A percentile compares a stretch with the other conserved stretches of the same genome.
Evolutionary conservation across 1,140 invertebrate genomes (phyloP).

Genomic region (Caenorhabditis briggsae): DNA sequence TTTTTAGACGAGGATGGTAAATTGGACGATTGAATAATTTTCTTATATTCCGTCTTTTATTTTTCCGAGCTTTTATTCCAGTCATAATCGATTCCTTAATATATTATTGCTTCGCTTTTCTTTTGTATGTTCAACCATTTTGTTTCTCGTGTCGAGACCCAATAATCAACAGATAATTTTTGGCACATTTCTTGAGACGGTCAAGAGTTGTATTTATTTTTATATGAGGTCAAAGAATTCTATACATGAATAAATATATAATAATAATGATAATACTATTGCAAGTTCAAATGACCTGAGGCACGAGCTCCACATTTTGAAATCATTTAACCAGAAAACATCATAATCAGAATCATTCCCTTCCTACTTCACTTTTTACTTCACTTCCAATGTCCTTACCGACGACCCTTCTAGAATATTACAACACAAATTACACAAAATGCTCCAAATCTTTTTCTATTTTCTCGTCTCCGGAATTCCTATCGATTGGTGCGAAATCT

Average conservation of each 20-base stretch:
- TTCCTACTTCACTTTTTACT: neutral
- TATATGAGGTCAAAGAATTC: neutral
- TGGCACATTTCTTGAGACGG: no score
- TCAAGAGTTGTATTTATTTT: conserved; percentile 10
- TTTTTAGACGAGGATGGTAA: conserved; percentile 60
- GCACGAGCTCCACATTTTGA: neutral
- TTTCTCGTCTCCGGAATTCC: conserved; percentile 4
- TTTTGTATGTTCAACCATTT: neutral
- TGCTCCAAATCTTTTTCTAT: neutral
- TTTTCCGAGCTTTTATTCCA: conserved; percentile 16
- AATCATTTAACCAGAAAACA: neutral
- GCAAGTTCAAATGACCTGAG: no score
- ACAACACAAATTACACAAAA: conserved; percentile 23
- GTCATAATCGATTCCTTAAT: conserved; percentile 37
- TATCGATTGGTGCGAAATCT: conserved; percentile 21
- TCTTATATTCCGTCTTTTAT: neutral
- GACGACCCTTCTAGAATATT: conserved; percentile 3
- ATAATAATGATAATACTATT: no score
- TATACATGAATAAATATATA: no score
- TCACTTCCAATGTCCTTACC: neutral
- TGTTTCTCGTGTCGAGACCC: conserved; percentile 12
- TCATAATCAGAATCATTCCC: neutral
- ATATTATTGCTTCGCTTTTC: neutral
- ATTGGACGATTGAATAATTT: conserved; percentile 22
- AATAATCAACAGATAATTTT: neutral